These are phyloP conservation scores for Nansenia antarctica DNA, from an alignment of 2,113 vertebrate genomes.

Conservation along the genomic window DNA sequence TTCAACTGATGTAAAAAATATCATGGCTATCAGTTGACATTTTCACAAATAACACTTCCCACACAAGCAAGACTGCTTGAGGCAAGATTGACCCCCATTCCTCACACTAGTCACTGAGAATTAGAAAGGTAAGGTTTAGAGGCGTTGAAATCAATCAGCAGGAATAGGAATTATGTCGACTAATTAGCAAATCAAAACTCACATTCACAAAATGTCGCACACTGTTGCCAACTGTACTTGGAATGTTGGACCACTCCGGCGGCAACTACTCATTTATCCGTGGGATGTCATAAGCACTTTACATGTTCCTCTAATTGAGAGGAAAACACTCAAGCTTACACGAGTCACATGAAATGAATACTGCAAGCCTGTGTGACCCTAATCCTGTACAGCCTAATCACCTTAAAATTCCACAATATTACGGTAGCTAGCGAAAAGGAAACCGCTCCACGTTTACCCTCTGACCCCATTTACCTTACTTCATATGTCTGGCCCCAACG, in stretches of 20 bases:
- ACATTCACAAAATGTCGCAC: too few relatives aligned
- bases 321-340: slow-evolving; percentile 20
- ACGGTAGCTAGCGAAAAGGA: slow-evolving; percentile 47
- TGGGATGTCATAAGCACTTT: slow-evolving; percentile 23
- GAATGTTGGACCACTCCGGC: slow-evolving; percentile 9
- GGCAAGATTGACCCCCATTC: too few relatives aligned
- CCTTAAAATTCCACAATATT: slow-evolving; percentile 55
- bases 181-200: not conserved
- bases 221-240: not conserved
- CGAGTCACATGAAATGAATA: slow-evolving; percentile 31
- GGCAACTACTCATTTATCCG: not conserved
- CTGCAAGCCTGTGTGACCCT: slow-evolving; percentile 43
- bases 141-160: slow-evolving; percentile 14
- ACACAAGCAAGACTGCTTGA: too few relatives aligned
- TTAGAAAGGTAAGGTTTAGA: slow-evolving; percentile 24
- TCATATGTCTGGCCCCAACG: too few relatives aligned
- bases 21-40: slow-evolving; percentile 22
- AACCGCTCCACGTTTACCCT: slow-evolving; percentile 48
- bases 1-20: slow-evolving; percentile 27
- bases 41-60: slow-evolving; percentile 39
- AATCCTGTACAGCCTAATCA: slow-evolving; percentile 49
- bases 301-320: slow-evolving; percentile 35
- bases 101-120: slow-evolving; percentile 53
- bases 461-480: slow-evolving; percentile 49
- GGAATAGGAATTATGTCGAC: not conserved